phyloP scores from a whole-genome alignment of 2,888 invertebrate species.

The Drosophila robusta region DNA sequence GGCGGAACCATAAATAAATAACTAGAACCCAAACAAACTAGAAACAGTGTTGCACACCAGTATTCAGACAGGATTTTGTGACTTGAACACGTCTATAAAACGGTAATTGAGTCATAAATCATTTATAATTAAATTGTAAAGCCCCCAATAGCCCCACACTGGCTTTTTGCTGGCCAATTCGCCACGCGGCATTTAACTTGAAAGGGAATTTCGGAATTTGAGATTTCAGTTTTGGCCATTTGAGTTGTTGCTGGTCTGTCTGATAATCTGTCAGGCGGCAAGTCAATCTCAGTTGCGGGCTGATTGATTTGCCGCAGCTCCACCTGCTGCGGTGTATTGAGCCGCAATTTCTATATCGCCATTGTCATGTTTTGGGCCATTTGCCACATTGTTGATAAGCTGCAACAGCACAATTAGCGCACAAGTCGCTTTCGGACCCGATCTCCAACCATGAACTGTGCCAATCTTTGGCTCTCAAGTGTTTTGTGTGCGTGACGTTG shows the following conservation, averaged over 20 bases:
- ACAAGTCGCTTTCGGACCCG: conserved; percentile 43
- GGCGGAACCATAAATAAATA: conserved; percentile 1
- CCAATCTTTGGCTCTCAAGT: conserved; percentile 52
- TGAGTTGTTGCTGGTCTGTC: neutral
- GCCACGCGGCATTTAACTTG: conserved; percentile 36
- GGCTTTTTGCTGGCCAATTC: conserved; percentile 20
- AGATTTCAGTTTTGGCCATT: conserved; percentile 4
- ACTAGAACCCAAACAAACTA: conserved; percentile 19
- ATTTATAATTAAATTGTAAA: conserved; percentile 53
- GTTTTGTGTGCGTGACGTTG: conserved; percentile 38
- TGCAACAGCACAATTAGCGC: conserved; percentile 64
- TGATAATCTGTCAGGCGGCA: conserved; percentile 21
- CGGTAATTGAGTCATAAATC: conserved; percentile 73
- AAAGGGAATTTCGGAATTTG: conserved; percentile 18
- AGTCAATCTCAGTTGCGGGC: conserved; percentile 15
- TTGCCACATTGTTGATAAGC: conserved; percentile 52
- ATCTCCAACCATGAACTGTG: conserved; percentile 39
- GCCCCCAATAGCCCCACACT: too few species aligned
- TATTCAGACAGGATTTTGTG: conserved; percentile 3
- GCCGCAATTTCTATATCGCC: conserved; percentile 34
- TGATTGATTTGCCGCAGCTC: conserved; percentile 63
- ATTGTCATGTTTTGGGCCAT: conserved; percentile 30
- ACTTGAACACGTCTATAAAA: conserved; percentile 42
- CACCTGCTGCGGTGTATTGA: conserved; percentile 25
- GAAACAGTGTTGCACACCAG: conserved; percentile 6